Evolutionary conservation across 2,888 invertebrate genomes (phyloP), one percentile per base, ranked within the genome.

Genomic region (Nipponacmea schrenckii): DNA sequence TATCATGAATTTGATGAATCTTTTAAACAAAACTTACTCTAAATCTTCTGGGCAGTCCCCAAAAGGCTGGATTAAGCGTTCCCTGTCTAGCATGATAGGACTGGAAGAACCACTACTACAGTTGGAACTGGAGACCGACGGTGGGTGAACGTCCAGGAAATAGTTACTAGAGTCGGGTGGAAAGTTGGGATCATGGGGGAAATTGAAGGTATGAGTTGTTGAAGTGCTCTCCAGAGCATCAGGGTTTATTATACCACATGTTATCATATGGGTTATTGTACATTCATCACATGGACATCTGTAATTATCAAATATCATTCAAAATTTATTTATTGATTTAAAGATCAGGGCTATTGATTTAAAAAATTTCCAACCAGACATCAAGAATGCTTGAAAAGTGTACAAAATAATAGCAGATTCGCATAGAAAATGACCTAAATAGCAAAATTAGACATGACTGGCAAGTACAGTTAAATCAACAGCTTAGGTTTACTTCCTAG

Each of bases 251-350:
- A 88, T 84, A 45, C 89, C 89, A 82, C 89, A 89, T 5, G 88
- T 87, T 67, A 89, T 88, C 85, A 89, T 84, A 73, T 89, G 89
- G 10, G 86, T 85, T 64, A 89, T 86, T 45, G 86, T 86, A 79
- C 88, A 89, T 77, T 89, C 89, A 79, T 89, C 89, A 85, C 89
- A 89, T 1, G 89, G 87, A 80, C 89, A 89, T 71, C 88, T 89
- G 75, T 62, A 79, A 75, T n/a, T n/a, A n/a, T n/a, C n/a, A n/a
- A n/a, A n/a, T n/a, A 72, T 20, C 14, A 50, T 69, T n/a, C n/a
- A n/a, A n/a, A n/a, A n/a, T n/a, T n/a, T n/a, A n/a, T 39, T 39
- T 39, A 39, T 39, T 8, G 10, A 39, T 8, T 8, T 39, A 5
- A 39, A 5, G n/a, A 5, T 39, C 8, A 39, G 39, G 10, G 10